These are phyloP conservation scores for Xiphophorus hellerii DNA, from an alignment of 2,113 vertebrate genomes.

Conservation along the genomic window DNA sequence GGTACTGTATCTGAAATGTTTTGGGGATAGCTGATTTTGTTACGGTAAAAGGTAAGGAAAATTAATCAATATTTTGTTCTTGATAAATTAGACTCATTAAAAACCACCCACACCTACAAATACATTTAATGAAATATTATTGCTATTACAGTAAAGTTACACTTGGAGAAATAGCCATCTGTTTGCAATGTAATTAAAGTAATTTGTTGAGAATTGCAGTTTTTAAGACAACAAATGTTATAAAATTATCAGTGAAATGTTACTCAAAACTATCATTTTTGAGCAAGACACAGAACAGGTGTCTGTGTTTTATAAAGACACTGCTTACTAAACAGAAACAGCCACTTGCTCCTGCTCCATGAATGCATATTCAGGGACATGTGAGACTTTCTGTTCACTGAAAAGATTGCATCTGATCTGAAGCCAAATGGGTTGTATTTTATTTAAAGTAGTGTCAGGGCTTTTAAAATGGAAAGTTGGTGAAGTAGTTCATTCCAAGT, in stretches of 20 bases:
- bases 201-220: not conserved
- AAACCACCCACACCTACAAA: not conserved
- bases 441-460: slow-evolving; percentile 21
- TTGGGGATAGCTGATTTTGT: too few species aligned
- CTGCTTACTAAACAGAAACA: not conserved
- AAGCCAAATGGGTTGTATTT: slow-evolving; percentile 25
- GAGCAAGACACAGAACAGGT: slow-evolving; percentile 19
- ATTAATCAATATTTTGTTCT: not conserved
- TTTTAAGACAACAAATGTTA: not conserved
- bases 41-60: too few species aligned
- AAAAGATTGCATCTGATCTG: slow-evolving; percentile 32
- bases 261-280: slow-evolving; percentile 11
- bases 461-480: not conserved
- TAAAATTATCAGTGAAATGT: slow-evolving; percentile 2
- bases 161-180: not conserved
- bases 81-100: not conserved
- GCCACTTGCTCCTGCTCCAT: slow-evolving; percentile 1
- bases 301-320: slow-evolving; percentile 13
- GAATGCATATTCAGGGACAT: slow-evolving; percentile 2
- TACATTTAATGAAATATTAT: not conserved
- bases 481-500: not conserved
- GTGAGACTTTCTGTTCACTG: slow-evolving; percentile 23
- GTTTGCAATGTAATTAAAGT: not conserved
- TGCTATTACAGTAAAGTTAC: not conserved
- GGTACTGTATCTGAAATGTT: too few species aligned